Conservation (phyloP, 37 sponge, comb jelly and placozoan genomes). For the Spongia lamella region DNA sequence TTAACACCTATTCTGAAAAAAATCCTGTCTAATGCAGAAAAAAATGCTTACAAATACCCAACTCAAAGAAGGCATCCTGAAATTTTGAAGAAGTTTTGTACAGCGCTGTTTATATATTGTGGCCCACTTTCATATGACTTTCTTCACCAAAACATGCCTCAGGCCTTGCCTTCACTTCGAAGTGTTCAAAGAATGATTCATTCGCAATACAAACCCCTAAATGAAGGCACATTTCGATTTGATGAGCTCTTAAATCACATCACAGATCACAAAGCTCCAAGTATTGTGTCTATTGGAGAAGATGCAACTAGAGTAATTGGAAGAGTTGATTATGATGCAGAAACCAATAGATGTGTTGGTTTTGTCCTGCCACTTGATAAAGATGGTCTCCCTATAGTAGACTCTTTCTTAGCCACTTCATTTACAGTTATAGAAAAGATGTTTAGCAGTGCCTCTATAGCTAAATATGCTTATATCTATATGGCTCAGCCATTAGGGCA, state of each 20-base stretch:
- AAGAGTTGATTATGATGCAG: conserved; percentile 52
- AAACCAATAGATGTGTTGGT: conserved; percentile 44
- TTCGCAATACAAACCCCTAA: conserved; percentile 28
- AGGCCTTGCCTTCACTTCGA: conserved; percentile 51
- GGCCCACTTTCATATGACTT: conserved; percentile 62
- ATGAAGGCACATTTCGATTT: conserved; percentile 52
- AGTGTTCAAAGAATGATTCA: conserved; percentile 50
- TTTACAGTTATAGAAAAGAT: conserved; percentile 41
- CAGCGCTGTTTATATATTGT: conserved; percentile 45
- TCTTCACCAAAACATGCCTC: conserved; percentile 55
- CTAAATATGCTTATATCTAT: conserved; percentile 60
- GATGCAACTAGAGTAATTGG: conserved; percentile 49
- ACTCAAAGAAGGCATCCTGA: conserved; percentile 29
- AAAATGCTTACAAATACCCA: conserved; percentile 16
- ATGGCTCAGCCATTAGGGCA: conserved; percentile 50
- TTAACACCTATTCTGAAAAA: conserved; percentile 27
- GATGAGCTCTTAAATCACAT: conserved; percentile 23
- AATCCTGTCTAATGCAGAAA: conserved; percentile 29
- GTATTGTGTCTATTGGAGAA: conserved; percentile 25
- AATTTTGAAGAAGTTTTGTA: conserved; percentile 46
- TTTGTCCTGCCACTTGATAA: conserved; percentile 35
- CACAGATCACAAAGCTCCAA: not conserved
- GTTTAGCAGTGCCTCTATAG: conserved; percentile 9
- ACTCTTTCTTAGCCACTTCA: conserved; percentile 25
- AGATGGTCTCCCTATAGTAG: conserved; percentile 27